Evolutionary conservation across 2,888 invertebrate genomes (phyloP), one percentile per base, ranked within the genome.

Genomic region (Marasmarcha lunaedactyla): DNA sequence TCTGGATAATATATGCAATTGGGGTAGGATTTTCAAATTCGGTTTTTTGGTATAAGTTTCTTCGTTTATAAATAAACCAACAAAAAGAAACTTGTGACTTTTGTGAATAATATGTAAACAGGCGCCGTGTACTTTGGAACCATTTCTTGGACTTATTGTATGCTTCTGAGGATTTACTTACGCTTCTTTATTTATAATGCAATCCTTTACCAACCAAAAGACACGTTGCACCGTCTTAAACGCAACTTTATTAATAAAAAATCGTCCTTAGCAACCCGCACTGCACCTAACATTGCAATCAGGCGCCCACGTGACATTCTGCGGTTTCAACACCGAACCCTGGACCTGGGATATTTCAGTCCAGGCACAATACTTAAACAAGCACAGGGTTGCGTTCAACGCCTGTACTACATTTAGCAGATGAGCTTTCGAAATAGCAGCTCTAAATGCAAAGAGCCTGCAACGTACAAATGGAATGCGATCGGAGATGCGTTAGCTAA

Each of bases 351-450:
- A 68, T 52, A 68, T 71, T 71, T 76, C 68, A 69, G 74, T 77
- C 74, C 77, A 79, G 69, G 69, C 72, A 72, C 73, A 78, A 70
- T 70, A 68, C 67, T 72, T 71, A 65, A 63, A 55, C 58, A 63
- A 59, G 59, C 63, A 57, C 60, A 59, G 59, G 51, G 52, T 57
- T 61, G 49, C 61, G 48, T 60, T 58, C 60, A 54, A 59, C 55
- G 56, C 63, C 11, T 30, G 30, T 11, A 9, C 30, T 30, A 30
- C 73, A 73, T 72, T 76, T 69, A 63, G 68, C 57, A 68, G 66
- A 78, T 78, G 76, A 79, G 71, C 55, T 71, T 69, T 60, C 57
- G 63, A 62, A 68, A 71, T 58, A 59, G 65, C 50, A 66, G 57
- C 56, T 58, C 53, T 64, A 52, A 62, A 63, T 63, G 63, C 61